Conservation (phyloP, 2,113 vertebrate genomes). For the Alexandromys fortis region DNA sequence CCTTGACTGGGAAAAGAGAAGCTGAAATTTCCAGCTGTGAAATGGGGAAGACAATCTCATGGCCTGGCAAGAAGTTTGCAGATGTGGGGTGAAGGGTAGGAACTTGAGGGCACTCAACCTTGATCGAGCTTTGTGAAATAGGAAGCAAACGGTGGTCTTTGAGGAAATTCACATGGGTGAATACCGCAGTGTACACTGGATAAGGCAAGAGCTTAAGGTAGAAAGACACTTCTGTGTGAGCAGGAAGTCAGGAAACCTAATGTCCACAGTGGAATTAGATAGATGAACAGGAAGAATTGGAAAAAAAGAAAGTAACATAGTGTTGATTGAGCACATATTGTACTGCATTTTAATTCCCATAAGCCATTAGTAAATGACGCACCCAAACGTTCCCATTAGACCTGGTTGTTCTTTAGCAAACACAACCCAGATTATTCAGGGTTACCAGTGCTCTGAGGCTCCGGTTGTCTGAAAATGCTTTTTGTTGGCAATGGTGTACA, state of each 20-base stretch:
- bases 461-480: neutral
- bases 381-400: neutral
- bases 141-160: conserved; percentile 27
- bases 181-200: neutral
- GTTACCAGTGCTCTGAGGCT: neutral
- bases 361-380: neutral
- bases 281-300: neutral
- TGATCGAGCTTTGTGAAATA: conserved; percentile 26
- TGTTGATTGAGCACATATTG: neutral
- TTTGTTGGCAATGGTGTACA: neutral
- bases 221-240: neutral
- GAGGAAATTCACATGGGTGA: neutral
- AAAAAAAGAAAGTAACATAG: too few relatives aligned
- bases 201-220: neutral
- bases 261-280: neutral
- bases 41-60: neutral
- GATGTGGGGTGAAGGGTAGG: conserved; percentile 33
- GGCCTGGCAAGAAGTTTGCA: neutral
- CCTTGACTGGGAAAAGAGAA: neutral
- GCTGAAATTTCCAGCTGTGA: neutral
- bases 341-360: neutral
- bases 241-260: neutral
- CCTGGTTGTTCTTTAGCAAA: neutral
- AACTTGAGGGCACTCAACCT: conserved; percentile 46
- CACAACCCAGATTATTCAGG: neutral